Conservation (phyloP, 1,140 invertebrate species). For the Bathynomus jamesi region DNA sequence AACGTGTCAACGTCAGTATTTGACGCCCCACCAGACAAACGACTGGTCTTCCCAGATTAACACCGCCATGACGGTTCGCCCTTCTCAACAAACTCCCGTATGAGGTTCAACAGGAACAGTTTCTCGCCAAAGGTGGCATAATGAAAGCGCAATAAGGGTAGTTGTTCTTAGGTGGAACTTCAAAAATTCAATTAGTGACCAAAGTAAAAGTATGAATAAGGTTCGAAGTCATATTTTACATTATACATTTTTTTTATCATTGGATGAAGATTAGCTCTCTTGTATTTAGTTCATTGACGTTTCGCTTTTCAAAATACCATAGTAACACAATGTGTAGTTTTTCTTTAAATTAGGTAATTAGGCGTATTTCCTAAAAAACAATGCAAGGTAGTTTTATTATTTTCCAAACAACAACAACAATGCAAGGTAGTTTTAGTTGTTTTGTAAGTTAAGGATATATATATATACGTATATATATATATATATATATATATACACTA, state of each 20-base stretch:
- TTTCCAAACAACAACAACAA: too few species aligned
- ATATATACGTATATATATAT: neutral
- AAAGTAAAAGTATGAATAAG: too few species aligned
- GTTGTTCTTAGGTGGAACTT: neutral
- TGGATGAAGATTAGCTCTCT: neutral
- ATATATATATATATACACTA: neutral
- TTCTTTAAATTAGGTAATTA: too few species aligned
- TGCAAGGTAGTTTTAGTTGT: neutral
- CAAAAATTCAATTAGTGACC: too few species aligned
- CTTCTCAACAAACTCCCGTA: constrained; percentile 21
- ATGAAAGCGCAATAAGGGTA: neutral
- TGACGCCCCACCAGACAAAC: constrained; percentile 63
- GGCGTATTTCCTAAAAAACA: too few species aligned
- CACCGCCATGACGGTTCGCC: constrained; percentile 32
- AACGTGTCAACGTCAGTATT: constrained; percentile 83
- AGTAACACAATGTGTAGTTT: too few species aligned
- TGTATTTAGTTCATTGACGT: neutral
- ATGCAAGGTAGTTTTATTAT: too few species aligned
- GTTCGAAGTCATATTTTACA: neutral
- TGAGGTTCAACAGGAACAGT: too few species aligned
- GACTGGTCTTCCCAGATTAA: constrained; percentile 59
- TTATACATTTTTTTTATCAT: neutral
- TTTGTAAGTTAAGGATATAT: neutral
- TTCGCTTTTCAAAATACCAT: too few species aligned
- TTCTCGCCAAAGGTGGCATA: too few species aligned